A percentile compares a stretch with the other conserved stretches of the same genome.
phyloP scores from a whole-genome alignment of 2,888 invertebrate genomes.

The Amorpha juglandis region DNA sequence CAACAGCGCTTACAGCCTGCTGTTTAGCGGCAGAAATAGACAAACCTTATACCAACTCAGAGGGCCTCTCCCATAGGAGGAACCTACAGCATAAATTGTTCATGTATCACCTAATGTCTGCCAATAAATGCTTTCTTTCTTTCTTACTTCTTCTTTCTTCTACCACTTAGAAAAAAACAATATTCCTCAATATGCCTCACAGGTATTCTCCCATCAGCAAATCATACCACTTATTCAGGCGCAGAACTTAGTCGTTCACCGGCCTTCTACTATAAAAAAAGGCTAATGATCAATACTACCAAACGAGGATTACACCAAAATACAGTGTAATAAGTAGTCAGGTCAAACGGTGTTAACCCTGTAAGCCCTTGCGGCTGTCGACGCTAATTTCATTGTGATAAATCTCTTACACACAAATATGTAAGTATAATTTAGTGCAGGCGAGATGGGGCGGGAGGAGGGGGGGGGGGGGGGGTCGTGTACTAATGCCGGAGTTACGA shows the following conservation, averaged over 20 bases:
- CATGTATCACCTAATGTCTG: no score
- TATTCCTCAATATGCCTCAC: no score
- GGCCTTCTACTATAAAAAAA: background rate
- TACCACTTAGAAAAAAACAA: no score
- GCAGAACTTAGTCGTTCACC: background rate
- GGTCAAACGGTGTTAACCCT: background rate
- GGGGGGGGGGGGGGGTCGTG: background rate
- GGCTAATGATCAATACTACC: background rate
- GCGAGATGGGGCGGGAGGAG: background rate
- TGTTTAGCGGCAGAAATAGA: no score
- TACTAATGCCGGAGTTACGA: constrained; percentile 26
- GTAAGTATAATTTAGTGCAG: constrained; percentile 16
- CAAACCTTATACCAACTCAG: no score
- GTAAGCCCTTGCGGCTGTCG: background rate
- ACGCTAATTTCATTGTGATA: constrained; percentile 1
- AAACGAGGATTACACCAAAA: background rate
- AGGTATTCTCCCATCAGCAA: no score
- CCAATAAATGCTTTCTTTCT: no score
- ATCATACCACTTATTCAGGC: no score
- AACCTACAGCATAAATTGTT: no score
- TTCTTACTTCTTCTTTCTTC: no score
- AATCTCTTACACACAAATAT: constrained; percentile 3
- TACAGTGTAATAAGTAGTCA: constrained; percentile 15
- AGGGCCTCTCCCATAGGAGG: no score
- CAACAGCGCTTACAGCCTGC: no score